phyloP scores from a whole-genome alignment of 2,113 vertebrate species.

The Noturus placidus region DNA sequence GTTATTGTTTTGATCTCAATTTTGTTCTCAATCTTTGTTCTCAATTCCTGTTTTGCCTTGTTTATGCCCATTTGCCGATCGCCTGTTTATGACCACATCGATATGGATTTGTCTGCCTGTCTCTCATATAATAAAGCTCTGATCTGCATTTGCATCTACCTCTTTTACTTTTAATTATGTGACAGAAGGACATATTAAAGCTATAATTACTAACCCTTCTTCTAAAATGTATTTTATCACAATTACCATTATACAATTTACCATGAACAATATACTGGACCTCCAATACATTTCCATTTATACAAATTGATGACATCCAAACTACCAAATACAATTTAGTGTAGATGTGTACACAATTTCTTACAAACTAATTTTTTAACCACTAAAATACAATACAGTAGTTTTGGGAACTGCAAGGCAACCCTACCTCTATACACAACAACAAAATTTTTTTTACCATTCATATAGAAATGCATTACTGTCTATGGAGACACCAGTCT shows the following conservation, averaged over 20 bases:
- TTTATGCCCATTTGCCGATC: too few relatives aligned
- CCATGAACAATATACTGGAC: slow-evolving; percentile 44
- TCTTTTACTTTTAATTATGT: too few relatives aligned
- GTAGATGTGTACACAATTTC: not conserved
- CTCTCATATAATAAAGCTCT: too few relatives aligned
- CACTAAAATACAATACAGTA: not conserved
- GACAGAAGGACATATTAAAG: too few relatives aligned
- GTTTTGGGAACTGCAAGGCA: not conserved
- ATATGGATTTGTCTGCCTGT: too few relatives aligned
- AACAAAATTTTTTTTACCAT: not conserved
- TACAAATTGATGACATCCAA: not conserved
- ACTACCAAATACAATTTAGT: not conserved
- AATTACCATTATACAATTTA: slow-evolving; percentile 45
- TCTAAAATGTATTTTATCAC: slow-evolving; percentile 51
- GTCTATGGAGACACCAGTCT: slow-evolving; percentile 56
- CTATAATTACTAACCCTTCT: slow-evolving; percentile 24
- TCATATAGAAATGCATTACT: not conserved
- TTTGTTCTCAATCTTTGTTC: too few relatives aligned
- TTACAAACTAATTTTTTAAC: not conserved
- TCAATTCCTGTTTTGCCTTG: too few relatives aligned
- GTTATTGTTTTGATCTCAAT: too few relatives aligned
- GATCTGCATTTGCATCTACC: too few relatives aligned
- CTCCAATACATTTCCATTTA: slow-evolving; percentile 54
- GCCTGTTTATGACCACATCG: too few relatives aligned
- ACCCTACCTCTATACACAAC: not conserved